Conservation (phyloP, 1,140 invertebrate genomes). For the Cydia amplana region DNA sequence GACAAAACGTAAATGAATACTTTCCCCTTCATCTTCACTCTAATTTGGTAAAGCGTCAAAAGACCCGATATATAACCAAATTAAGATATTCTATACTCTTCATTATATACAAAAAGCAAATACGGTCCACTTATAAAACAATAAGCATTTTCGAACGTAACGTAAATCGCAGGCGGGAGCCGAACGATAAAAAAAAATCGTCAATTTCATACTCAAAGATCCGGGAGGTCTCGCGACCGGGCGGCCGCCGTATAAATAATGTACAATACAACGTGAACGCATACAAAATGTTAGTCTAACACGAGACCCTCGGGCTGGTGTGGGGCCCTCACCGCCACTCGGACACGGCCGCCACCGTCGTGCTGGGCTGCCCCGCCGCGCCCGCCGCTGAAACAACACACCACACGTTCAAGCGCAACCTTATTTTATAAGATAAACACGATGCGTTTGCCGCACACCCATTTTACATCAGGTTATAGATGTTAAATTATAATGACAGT, state of each 20-base stretch:
- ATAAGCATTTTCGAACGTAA: neutral
- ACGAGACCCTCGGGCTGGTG: neutral
- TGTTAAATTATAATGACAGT: no score
- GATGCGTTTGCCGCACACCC: no score
- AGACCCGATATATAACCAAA: neutral
- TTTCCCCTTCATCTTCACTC: no score
- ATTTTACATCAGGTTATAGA: no score
- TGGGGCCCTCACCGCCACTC: conserved; percentile 65
- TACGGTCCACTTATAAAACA: neutral
- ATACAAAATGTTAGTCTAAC: conserved; percentile 57
- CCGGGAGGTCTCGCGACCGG: neutral
- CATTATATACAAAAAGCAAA: neutral
- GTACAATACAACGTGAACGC: conserved; percentile 68
- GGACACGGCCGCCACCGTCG: conserved; percentile 61
- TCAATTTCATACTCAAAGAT: neutral
- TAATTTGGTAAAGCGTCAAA: neutral
- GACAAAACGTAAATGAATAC: no score
- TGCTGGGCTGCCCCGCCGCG: conserved; percentile 60
- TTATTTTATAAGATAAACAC: no score
- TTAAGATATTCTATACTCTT: neutral
- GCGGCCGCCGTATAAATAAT: conserved; percentile 73
- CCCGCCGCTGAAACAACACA: conserved; percentile 43
- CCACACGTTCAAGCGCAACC: no score
- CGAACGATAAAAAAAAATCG: neutral
- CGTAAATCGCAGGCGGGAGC: neutral